Conservation (phyloP, 1,140 invertebrate species). For the Nymphalis io region DNA sequence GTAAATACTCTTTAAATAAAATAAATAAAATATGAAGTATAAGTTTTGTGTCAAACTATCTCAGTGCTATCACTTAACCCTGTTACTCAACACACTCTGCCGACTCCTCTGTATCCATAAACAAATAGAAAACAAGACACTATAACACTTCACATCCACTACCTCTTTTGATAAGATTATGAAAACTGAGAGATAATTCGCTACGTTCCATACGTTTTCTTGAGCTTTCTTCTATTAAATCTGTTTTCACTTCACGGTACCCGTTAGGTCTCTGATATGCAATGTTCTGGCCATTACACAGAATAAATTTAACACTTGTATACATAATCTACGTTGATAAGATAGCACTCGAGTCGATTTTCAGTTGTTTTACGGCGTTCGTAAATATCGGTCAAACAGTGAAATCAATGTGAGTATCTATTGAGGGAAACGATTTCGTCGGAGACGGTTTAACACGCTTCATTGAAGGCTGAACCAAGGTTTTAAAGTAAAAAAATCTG, state of each 20-base stretch:
- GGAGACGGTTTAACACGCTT: slow-evolving; percentile 49
- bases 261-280: slow-evolving; percentile 54
- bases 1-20: no score
- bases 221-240: slow-evolving; percentile 29
- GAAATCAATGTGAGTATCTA: slow-evolving; percentile 30
- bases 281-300: slow-evolving; percentile 68
- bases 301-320: slow-evolving; percentile 68
- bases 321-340: slow-evolving; percentile 76
- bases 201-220: slow-evolving; percentile 69
- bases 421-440: slow-evolving; percentile 33
- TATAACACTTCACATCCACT: slow-evolving; percentile 50
- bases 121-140: neutral
- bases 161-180: slow-evolving; percentile 78
- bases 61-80: no score
- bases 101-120: neutral
- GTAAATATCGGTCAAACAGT: slow-evolving; percentile 28
- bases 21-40: no score
- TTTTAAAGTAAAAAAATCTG: slow-evolving; percentile 46
- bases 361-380: slow-evolving; percentile 39
- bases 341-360: slow-evolving; percentile 56
- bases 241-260: slow-evolving; percentile 44
- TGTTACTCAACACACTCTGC: neutral
- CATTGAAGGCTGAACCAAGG: slow-evolving; percentile 56
- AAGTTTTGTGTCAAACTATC: no score
- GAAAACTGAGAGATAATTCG: slow-evolving; percentile 74